Base-by-base conservation (phyloP, 2,797 vertebrate species). In the Crypturellus tataupa region DNA sequence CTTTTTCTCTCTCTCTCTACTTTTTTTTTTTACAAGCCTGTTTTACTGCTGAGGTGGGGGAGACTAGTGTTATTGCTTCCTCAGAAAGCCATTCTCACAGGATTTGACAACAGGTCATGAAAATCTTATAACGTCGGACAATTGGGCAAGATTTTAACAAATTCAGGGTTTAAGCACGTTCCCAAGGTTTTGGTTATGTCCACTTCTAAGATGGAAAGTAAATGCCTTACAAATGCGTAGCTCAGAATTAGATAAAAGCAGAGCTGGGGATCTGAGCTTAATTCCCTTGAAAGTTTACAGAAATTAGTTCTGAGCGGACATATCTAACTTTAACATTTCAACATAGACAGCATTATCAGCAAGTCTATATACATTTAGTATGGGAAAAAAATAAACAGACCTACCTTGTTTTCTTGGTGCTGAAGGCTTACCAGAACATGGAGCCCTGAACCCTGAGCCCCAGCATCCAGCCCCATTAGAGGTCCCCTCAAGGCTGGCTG, bases 31-130 rank as follows among this genome's bases (percentile, higher is more conserved):
- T 93, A 96, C 95, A 94, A 95, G 94, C 83, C 89, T 91, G 56
- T 96, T 94, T 96, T 95, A 96, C 93, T 96, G 89, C 85, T 91
- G 93, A 78, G 71, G 73, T 53, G 42, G 80, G 87, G 78, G 94
- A 93, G 89, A 90, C 71, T 7, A 49, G 37, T 82, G 83, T 96
- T 95, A 94, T 89, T 97, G 89, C 95, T 97, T 97, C 95, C 93
- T 94, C 85, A 90, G 91, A 88, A 93, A 90, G 91, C 91, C 92
- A 88, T 94, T 96, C 93, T 90, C 95, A 94, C 71, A 97, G 80
- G 64, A 87, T 93, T 87, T 93, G 60, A 78, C 89, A 80, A 70
- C 51, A 86, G 85, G 80, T 89, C 87, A 77, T 85, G 83, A 88
- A 97, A 96, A 90, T 69, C 94, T 89, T 90, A 72, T 9, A 93